Evolutionary conservation across 2,113 vertebrate species (phyloP).

Genomic region (Leptosomus discolor): DNA sequence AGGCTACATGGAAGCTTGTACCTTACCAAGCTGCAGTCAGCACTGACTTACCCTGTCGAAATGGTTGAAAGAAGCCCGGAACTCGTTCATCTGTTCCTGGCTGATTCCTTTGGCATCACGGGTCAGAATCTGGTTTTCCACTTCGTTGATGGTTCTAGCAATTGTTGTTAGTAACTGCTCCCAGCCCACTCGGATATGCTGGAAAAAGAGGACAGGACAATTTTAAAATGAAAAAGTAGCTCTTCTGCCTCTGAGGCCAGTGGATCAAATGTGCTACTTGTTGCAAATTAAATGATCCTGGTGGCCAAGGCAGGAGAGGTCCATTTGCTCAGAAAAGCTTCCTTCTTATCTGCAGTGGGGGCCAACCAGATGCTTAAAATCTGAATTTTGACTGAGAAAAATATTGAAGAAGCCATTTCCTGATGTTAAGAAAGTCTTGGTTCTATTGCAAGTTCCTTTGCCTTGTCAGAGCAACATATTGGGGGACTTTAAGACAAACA

Average conservation of each 20-base stretch:
- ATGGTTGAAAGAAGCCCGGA: constrained; percentile 98
- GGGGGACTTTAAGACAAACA: background rate
- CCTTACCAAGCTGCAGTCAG: background rate
- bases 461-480: background rate
- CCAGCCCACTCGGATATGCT: constrained; percentile 99
- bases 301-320: background rate
- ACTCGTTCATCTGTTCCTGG: constrained; percentile 98
- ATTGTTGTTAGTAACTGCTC: constrained; percentile 98
- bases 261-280: background rate
- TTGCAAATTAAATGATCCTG: background rate
- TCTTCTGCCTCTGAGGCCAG: background rate
- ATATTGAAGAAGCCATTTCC: background rate
- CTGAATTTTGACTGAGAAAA: background rate
- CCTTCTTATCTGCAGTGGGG: background rate
- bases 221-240: background rate
- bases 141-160: constrained; percentile 96
- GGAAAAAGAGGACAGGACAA: background rate
- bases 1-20: background rate
- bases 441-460: background rate
- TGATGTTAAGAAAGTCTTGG: background rate
- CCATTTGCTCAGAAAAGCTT: background rate
- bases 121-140: constrained; percentile 98
- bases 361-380: background rate
- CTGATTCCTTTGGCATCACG: constrained; percentile 99
- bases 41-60: constrained; percentile 90